Percentiles rank a stretch among this genome's conserved stretches.
phyloP scores from a whole-genome alignment of 2,888 invertebrate species.

The Resseliella maxima region DNA sequence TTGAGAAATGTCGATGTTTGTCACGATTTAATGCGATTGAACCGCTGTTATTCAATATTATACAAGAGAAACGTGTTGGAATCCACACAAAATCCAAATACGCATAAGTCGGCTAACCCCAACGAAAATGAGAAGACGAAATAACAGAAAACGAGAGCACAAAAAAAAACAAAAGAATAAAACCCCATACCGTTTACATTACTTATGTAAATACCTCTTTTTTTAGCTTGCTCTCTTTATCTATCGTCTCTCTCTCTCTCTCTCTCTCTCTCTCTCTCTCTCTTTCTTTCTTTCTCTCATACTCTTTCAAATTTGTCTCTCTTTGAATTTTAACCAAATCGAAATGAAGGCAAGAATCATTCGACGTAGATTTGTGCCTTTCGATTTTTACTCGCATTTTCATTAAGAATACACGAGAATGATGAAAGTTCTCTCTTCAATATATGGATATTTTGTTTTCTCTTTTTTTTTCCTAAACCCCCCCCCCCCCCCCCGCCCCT shows the following conservation, averaged over 20 bases:
- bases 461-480: too few species aligned
- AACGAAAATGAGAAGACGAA: background rate
- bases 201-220: slow-evolving; percentile 23
- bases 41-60: slow-evolving; percentile 38
- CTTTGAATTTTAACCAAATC: background rate
- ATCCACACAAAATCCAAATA: background rate
- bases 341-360: background rate
- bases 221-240: too few species aligned
- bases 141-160: background rate
- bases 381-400: slow-evolving; percentile 14
- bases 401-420: background rate
- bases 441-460: too few species aligned
- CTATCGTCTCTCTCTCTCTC: background rate
- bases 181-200: background rate
- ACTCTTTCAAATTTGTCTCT: background rate
- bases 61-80: background rate
- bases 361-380: background rate
- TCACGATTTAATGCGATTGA: slow-evolving; percentile 45
- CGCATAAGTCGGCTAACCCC: background rate
- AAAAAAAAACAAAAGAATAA: too few species aligned
- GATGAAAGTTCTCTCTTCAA: background rate
- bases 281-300: background rate
- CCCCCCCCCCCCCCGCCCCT: too few species aligned
- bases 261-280: background rate
- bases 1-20: slow-evolving; percentile 11